phyloP scores from a whole-genome alignment of 2,113 vertebrate species.

The Gadus macrocephalus region DNA sequence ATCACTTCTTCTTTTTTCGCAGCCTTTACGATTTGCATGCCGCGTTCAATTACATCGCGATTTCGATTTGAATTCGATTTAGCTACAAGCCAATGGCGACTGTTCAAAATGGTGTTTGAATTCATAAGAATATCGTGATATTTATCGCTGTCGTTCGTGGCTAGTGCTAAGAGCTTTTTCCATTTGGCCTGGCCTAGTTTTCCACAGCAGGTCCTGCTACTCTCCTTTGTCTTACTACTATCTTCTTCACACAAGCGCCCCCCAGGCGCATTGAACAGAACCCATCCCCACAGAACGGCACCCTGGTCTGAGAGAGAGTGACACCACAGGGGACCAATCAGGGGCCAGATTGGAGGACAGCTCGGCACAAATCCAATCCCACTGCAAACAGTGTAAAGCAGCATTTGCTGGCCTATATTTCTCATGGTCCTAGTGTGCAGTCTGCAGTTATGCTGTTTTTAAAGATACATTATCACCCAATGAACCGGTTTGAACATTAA shows the following conservation, averaged over 20 bases:
- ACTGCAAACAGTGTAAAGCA: constrained; percentile 31
- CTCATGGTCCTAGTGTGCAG: constrained; percentile 11
- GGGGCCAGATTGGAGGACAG: constrained; percentile 18
- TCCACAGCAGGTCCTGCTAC: background rate
- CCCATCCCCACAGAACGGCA: constrained; percentile 14
- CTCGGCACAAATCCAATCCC: constrained; percentile 15
- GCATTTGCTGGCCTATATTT: constrained; percentile 54
- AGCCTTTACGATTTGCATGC: too few relatives aligned
- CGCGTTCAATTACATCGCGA: too few relatives aligned
- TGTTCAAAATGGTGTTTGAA: too few relatives aligned
- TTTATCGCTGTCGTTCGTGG: too few relatives aligned
- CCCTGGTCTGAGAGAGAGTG: constrained; percentile 15
- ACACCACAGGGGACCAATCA: constrained; percentile 28
- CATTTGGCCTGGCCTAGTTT: too few relatives aligned
- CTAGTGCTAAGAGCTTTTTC: too few relatives aligned
- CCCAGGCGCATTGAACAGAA: constrained; percentile 24
- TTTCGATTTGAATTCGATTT: too few relatives aligned
- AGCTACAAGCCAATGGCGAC: too few relatives aligned
- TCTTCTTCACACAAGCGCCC: background rate
- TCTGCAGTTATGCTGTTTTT: constrained; percentile 21
- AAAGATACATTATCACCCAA: constrained; percentile 16
- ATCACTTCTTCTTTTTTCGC: too few relatives aligned
- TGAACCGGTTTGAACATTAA: too few relatives aligned
- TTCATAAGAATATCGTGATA: too few relatives aligned
- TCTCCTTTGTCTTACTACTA: constrained; percentile 2